Evolutionary conservation across 2,113 vertebrate species (phyloP).

Genomic region (Sapayoa aenigma): DNA sequence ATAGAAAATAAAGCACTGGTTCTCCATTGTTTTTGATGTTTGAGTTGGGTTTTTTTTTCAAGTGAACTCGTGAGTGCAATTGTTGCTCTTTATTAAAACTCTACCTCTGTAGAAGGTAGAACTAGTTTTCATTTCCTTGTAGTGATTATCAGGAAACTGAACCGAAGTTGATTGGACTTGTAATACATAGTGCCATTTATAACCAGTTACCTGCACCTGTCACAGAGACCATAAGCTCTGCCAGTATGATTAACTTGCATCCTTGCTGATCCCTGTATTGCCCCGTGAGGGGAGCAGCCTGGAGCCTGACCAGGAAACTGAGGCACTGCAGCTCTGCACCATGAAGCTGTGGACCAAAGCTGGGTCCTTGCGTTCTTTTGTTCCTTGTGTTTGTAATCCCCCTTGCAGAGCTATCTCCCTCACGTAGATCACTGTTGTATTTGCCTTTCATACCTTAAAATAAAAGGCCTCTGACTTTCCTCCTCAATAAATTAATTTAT

Average conservation of each 20-base stretch:
- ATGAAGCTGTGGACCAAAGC: neutral
- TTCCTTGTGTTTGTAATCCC: neutral
- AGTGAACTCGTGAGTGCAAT: neutral
- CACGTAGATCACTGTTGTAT: neutral
- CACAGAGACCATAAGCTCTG: fast-evolving
- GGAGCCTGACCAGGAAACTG: neutral
- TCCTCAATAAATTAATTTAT: neutral
- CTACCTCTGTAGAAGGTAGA: neutral
- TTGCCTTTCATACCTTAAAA: neutral
- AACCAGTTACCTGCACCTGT: neutral
- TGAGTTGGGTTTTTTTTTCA: neutral
- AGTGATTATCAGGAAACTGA: neutral
- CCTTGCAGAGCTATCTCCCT: neutral
- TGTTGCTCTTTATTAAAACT: neutral
- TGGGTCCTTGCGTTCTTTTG: neutral
- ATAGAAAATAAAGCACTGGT: constrained; percentile 29
- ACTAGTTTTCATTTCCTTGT: neutral
- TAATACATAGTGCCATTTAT: fast-evolving
- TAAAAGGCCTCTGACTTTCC: neutral
- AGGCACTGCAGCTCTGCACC: neutral
- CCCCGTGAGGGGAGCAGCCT: neutral
- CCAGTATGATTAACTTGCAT: neutral
- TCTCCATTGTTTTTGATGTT: neutral
- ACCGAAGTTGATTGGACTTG: neutral
- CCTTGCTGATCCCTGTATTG: neutral